These are phyloP conservation scores for Laticauda colubrina DNA, from an alignment of 2,113 vertebrate genomes.

Conservation along the genomic window DNA sequence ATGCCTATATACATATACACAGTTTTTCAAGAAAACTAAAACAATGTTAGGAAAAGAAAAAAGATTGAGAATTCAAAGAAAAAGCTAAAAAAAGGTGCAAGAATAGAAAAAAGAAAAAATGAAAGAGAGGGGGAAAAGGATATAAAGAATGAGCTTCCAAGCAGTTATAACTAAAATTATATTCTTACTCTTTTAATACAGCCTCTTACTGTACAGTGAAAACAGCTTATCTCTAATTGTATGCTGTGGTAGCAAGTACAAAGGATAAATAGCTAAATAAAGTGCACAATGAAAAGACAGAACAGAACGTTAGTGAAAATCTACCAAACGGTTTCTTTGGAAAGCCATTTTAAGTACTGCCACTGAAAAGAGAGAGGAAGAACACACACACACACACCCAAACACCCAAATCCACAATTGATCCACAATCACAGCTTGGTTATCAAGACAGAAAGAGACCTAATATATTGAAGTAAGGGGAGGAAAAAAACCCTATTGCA, in stretches of 20 bases:
- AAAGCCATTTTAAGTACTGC: neutral
- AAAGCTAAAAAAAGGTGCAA: neutral
- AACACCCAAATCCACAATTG: neutral
- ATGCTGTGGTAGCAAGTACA: slow-evolving; percentile 18
- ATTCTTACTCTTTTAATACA: neutral
- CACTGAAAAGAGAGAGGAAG: neutral
- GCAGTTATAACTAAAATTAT: neutral
- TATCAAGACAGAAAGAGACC: neutral
- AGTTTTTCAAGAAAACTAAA: neutral
- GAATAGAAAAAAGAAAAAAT: neutral
- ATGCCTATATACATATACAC: neutral
- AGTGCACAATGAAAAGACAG: neutral
- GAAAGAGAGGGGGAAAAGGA: neutral
- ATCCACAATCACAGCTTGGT: neutral
- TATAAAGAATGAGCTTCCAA: neutral
- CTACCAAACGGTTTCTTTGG: neutral
- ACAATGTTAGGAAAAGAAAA: neutral
- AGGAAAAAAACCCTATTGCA: neutral
- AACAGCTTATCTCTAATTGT: slow-evolving; percentile 35
- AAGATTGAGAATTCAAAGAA: neutral
- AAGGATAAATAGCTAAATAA: neutral
- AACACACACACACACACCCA: neutral
- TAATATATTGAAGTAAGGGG: neutral
- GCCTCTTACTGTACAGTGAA: neutral
- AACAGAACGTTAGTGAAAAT: neutral